Percentiles rank a stretch among this genome's conserved stretches.
Conservation (phyloP, 2,888 invertebrate genomes). For the Pheosia gnoma region DNA sequence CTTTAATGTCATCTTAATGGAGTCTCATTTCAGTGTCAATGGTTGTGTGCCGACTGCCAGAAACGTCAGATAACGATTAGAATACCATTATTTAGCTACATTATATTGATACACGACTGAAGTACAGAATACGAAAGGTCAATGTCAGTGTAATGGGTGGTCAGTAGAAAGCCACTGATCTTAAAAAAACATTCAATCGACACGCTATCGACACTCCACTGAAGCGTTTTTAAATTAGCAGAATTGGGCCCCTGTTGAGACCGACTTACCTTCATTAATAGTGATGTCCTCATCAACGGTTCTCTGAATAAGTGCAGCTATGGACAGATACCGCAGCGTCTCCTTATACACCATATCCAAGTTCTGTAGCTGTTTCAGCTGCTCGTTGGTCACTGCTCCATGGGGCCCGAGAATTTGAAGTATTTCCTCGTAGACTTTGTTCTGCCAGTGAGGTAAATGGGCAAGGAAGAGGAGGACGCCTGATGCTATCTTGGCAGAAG, state of each 20-base stretch:
- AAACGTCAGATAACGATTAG: no score
- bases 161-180: no score
- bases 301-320: constrained; percentile 68
- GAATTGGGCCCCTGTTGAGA: not conserved
- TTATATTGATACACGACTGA: no score
- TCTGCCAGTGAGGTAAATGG: constrained; percentile 72
- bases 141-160: no score
- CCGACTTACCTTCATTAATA: constrained; percentile 57
- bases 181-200: no score
- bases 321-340: constrained; percentile 61
- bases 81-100: no score
- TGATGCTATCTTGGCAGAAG: constrained; percentile 68
- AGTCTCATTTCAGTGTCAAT: no score
- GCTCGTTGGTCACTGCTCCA: constrained; percentile 47
- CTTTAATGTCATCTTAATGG: no score
- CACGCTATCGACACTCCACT: not conserved
- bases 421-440: constrained; percentile 66
- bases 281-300: constrained; percentile 67
- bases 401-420: constrained; percentile 49
- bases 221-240: not conserved
- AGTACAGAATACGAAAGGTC: no score
- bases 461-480: constrained; percentile 64
- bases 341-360: constrained; percentile 73
- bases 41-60: no score
- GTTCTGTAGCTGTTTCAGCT: constrained; percentile 55